These are phyloP conservation scores for Drosophila cyrtoloma DNA, from an alignment of 2,888 invertebrate genomes.

Conservation along the genomic window DNA sequence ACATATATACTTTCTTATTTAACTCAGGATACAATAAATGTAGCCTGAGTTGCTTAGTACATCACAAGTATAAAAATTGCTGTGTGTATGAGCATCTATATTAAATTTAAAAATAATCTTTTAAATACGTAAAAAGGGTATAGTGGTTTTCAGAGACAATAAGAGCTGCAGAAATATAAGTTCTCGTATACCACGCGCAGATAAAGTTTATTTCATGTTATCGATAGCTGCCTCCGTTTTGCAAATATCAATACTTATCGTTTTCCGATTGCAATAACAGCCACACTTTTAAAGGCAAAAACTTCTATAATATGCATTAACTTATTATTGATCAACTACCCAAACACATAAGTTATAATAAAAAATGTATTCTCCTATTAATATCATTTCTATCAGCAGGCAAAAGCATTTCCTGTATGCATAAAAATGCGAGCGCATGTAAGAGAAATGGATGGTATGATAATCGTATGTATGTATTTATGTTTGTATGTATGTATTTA, in stretches of 20 bases:
- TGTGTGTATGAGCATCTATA: neutral
- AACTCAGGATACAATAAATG: neutral
- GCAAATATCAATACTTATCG: neutral
- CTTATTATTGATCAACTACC: neutral
- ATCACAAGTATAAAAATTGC: neutral
- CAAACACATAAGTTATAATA: neutral
- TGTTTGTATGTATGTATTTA: neutral
- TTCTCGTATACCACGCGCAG: neutral
- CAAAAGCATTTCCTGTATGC: neutral
- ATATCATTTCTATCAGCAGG: neutral
- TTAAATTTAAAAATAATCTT: neutral
- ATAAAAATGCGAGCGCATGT: neutral
- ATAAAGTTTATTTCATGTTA: neutral
- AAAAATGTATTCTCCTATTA: neutral
- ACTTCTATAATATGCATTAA: neutral
- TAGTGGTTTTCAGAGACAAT: neutral
- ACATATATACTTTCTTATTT: neutral
- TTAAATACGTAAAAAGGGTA: neutral
- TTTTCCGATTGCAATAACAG: neutral
- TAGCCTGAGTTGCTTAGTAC: neutral
- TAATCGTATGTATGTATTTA: neutral
- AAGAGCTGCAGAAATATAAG: neutral
- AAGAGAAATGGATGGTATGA: neutral
- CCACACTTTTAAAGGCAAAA: neutral
- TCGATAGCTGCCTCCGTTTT: neutral